Base-by-base conservation (phyloP, 2,888 invertebrate genomes). In the Cordilura impudica region DNA sequence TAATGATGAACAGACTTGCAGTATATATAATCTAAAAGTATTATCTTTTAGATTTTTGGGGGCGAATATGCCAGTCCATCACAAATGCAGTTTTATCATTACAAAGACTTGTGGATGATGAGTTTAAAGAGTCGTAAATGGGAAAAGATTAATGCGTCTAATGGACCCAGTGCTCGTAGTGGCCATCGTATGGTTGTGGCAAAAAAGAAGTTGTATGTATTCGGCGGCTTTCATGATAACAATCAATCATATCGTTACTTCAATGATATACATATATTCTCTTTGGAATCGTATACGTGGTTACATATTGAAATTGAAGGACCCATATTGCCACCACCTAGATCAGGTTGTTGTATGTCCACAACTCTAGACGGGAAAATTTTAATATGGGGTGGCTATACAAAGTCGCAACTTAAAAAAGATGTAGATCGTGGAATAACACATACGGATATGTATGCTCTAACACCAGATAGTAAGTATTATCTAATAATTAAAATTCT, bases 161-260 rank as follows among this genome's bases (percentile, higher is more conserved):
- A 93, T 83, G 96, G 95, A 0, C 98, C 98, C 0, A 94, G 94
- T n/a, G 92, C 97, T 0, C 90, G 96, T 75, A 95, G 95, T 90
- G 95, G 98, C 0, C 98, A 98, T 89, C 92, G 98, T 76, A 98
- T 98, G 97, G 93, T 94, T 1, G 91, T 92, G 1, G 88, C 93
- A 0, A 96, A 96, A 82, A 96, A 95, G 82, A 93, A 94, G 84
- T 89, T 98, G 1, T 90, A 96, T 79, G 91, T 98, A 4, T 98
- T 98, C 91, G 98, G 98, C 0, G 98, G 98, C 0, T 98, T 97
- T 89, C 93, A 95, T 85, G 98, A 98, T 90, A 97, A 96, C 88
- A 92, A 95, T 1, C 92, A 95, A 70, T 95, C 95, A 78, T 97
- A 95, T 87, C 94, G 94, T 83, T 98, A 98, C 90, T 96, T 93